Evolutionary conservation across 2,113 vertebrate species (phyloP).

Genomic region (Corythaixoides concolor): DNA sequence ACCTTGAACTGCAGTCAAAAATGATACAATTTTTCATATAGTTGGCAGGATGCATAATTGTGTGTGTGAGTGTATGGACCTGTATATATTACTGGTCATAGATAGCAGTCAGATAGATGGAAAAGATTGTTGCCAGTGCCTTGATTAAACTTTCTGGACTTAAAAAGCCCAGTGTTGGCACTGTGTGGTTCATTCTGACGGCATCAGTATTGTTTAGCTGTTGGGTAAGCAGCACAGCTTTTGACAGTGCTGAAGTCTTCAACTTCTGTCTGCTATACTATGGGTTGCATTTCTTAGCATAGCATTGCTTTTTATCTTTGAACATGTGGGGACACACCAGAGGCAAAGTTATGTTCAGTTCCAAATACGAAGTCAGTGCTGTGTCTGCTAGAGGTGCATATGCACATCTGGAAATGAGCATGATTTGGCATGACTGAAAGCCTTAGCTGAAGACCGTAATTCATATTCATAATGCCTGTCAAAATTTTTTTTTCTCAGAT

Average conservation of each 20-base stretch:
- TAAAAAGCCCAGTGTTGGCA: not conserved
- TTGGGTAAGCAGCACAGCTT: not conserved
- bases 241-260: not conserved
- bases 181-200: not conserved
- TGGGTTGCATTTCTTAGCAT: not conserved
- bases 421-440: not conserved
- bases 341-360: not conserved
- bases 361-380: not conserved
- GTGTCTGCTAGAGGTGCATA: accelerated
- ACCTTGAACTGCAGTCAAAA: not conserved
- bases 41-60: not conserved
- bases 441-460: not conserved
- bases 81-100: not conserved
- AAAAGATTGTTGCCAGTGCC: not conserved
- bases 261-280: not conserved
- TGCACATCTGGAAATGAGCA: not conserved
- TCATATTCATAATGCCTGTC: not conserved
- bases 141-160: not conserved
- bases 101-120: not conserved
- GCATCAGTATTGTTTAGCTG: not conserved
- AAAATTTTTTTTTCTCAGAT: not conserved
- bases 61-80: not conserved
- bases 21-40: not conserved
- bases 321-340: not conserved
- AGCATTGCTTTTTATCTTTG: not conserved